phyloP scores from a whole-genome alignment of 2,888 invertebrate genomes.

The Xylophagus ater region DNA sequence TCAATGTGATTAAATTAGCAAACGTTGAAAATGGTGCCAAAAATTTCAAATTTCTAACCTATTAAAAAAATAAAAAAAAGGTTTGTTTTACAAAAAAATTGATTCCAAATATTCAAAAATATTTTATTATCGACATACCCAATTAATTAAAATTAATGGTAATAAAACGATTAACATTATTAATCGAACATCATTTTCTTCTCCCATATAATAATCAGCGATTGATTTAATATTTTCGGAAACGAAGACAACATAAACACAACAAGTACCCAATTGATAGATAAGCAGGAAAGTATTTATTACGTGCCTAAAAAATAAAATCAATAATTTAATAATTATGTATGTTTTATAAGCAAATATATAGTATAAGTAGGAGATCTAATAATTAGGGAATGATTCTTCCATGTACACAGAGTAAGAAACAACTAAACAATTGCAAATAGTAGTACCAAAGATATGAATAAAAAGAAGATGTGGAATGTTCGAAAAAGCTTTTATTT shows the following conservation, averaged over 20 bases:
- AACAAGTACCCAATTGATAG: constrained; percentile 92
- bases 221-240: constrained; percentile 71
- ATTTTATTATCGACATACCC: constrained; percentile 42
- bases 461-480: too few relatives aligned
- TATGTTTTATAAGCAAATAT: too few relatives aligned
- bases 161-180: constrained; percentile 63
- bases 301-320: constrained; percentile 55
- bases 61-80: neutral
- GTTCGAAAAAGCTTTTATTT: too few relatives aligned
- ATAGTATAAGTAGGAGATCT: too few relatives aligned
- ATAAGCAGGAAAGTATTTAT: constrained; percentile 66
- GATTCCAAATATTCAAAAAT: neutral
- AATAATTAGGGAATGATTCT: too few relatives aligned
- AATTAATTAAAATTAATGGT: constrained; percentile 68
- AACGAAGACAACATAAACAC: constrained; percentile 92
- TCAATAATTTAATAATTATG: too few relatives aligned
- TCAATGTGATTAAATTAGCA: constrained; percentile 74
- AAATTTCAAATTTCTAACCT: constrained; percentile 61
- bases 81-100: neutral
- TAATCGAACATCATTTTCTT: constrained; percentile 45
- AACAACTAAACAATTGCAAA: too few relatives aligned
- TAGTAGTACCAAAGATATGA: too few relatives aligned
- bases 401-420: too few relatives aligned
- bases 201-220: constrained; percentile 42
- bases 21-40: constrained; percentile 82